Base-by-base conservation (phyloP, 2,113 vertebrate species). In the Notothenia rossii region DNA sequence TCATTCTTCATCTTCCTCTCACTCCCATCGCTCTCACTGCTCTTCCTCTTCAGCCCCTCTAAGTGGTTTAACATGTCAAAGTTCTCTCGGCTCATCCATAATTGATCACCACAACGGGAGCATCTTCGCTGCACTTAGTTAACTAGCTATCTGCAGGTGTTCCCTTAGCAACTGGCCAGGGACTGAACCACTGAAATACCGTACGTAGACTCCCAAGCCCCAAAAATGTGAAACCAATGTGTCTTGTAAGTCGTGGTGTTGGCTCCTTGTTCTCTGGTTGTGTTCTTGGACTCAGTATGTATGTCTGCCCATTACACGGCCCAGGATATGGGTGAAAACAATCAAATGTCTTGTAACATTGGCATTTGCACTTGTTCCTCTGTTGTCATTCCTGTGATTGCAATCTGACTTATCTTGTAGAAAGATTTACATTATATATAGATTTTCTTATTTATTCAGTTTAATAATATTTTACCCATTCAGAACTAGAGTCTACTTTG, bases 11-110 rank as follows among this genome's bases (percentile, higher is more conserved):
- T 79, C 75, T 70, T 79, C 48, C 70, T 90, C 87, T 83, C 79
- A 68, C 81, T 87, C 75, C 40, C 43, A 22, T 84, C 76, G 83
- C 83, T 80, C 81, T 49, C n/a, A 70, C 86, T 78, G 73, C 82
- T 93, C 82, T 80, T 89, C 78, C 72, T 82, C 86, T 84, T 74
- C 84, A 85, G 79, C 75, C 86, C 62, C 90, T 93, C 91, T 94
- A 94, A 95, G 94, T 95, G 94, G 93, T 93, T 94, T 94, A 92
- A 93, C 93, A 94, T 94, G 94, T 95, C 91, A 89, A 92, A 93
- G 93, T 95, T 94, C 93, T 89, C 92, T 91, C 84, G 17, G 83
- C 81, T 91, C 93, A 94, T 95, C 90, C 92, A 95, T 95, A 93
- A 95, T 95, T 94, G 92, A 95, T 95, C 76, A 65, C 70, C 83